Evolutionary conservation across 2,113 vertebrate genomes (phyloP).

Genomic region (Calonectris borealis): DNA sequence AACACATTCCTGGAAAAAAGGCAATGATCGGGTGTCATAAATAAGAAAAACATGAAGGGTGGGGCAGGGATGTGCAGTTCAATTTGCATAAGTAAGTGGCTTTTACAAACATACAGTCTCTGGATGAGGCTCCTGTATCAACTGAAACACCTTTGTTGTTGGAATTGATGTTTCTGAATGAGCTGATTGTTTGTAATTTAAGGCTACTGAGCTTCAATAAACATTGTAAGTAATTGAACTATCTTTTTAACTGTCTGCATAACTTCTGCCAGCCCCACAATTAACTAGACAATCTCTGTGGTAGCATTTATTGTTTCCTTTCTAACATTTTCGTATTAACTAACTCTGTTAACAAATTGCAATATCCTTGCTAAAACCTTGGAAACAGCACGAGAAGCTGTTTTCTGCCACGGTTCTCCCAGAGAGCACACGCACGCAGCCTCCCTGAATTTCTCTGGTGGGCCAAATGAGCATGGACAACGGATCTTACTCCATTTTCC

Average conservation of each 20-base stretch:
- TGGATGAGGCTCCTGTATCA: not conserved
- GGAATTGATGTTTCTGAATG: not conserved
- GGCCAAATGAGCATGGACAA: not conserved
- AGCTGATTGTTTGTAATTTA: not conserved
- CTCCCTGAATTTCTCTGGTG: not conserved
- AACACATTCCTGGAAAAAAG: not conserved
- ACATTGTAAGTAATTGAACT: not conserved
- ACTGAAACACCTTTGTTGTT: not conserved
- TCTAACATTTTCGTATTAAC: not conserved
- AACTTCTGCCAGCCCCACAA: not conserved
- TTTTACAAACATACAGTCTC: not conserved
- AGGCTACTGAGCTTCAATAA: not conserved
- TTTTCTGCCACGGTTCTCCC: not conserved
- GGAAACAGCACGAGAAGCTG: not conserved
- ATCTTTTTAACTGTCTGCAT: not conserved
- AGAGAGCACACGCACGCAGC: fast-evolving
- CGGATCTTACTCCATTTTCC: not conserved
- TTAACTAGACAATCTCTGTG: not conserved
- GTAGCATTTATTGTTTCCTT: not conserved
- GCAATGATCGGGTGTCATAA: not conserved
- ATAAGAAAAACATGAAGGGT: not conserved
- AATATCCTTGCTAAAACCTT: not conserved
- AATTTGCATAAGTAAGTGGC: not conserved
- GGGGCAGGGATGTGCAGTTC: not conserved
- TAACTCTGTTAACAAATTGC: not conserved